Conservation (phyloP, 2,888 invertebrate species). For the Cyaniris semiargus region DNA sequence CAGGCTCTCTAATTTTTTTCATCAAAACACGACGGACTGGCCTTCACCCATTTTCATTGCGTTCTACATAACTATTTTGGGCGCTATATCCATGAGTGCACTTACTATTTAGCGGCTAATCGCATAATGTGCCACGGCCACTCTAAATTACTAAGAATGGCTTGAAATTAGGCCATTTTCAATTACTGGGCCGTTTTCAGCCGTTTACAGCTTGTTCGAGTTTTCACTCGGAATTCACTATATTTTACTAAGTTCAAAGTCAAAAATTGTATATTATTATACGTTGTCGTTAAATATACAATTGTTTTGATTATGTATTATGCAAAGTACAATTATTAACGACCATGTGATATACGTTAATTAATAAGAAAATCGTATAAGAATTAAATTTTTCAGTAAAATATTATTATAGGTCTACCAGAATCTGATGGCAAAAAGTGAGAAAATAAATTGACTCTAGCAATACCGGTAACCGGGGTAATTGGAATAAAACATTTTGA, state of each 20-base stretch:
- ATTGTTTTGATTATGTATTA: background rate
- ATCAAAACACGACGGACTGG: background rate
- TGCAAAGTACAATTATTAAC: no score
- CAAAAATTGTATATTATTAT: background rate
- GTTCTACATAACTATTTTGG: background rate
- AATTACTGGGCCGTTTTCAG: background rate
- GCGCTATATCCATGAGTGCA: background rate
- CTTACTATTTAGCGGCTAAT: background rate
- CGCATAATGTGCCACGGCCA: slow-evolving; percentile 4
- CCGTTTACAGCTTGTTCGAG: background rate
- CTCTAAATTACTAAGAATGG: slow-evolving; percentile 9
- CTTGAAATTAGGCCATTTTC: slow-evolving; percentile 13
- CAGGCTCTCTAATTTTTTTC: background rate
- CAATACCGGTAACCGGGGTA: no score
- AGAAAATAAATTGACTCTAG: no score
- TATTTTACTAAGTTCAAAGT: background rate
- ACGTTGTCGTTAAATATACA: background rate
- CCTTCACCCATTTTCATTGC: background rate
- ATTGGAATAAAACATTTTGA: no score
- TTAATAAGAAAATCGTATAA: no score
- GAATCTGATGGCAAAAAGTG: no score
- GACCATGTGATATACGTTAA: no score
- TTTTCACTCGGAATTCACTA: background rate
- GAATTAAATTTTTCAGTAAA: no score
- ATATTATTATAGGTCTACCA: no score